Evolutionary conservation across 1,140 invertebrate species (phyloP).

Genomic region (Macrosteles quadrilineatus): DNA sequence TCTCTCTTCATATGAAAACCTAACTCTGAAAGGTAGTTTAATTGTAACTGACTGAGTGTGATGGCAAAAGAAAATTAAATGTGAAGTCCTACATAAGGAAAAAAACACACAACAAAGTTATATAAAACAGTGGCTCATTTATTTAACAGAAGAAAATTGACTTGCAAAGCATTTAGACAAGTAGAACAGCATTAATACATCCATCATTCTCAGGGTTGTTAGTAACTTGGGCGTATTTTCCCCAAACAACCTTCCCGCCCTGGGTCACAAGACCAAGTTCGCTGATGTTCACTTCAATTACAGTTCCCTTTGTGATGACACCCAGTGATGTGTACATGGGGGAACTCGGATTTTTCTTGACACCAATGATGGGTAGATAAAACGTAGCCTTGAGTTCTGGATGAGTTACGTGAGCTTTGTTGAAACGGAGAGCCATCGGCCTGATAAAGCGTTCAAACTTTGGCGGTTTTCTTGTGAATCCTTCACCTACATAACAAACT

Average conservation of each 20-base stretch:
- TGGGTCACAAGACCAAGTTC: constrained; percentile 99
- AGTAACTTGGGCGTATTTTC: constrained; percentile 99
- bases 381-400: constrained; percentile 99
- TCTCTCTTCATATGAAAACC: too few relatives aligned
- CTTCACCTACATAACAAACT: constrained; percentile 97
- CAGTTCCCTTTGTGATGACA: constrained; percentile 98
- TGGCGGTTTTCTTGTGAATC: constrained; percentile 97
- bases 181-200: constrained; percentile 97
- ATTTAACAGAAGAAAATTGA: constrained; percentile 41
- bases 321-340: constrained; percentile 96
- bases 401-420: constrained; percentile 98
- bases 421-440: constrained; percentile 96
- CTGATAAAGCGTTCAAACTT: constrained; percentile 99
- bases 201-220: constrained; percentile 99
- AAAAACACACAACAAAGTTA: too few relatives aligned
- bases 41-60: too few relatives aligned
- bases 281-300: constrained; percentile 98
- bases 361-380: constrained; percentile 95
- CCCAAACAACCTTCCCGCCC: constrained; percentile 99
- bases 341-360: constrained; percentile 99
- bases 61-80: too few relatives aligned
- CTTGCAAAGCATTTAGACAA: constrained; percentile 81
- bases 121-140: constrained; percentile 42
- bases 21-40: too few relatives aligned
- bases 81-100: too few relatives aligned